A percentile compares a stretch with the other conserved stretches of the same genome.
These are phyloP conservation scores for Sterrhoptilus dennistouni DNA, from an alignment of 2,113 vertebrate genomes.

Conservation along the genomic window DNA sequence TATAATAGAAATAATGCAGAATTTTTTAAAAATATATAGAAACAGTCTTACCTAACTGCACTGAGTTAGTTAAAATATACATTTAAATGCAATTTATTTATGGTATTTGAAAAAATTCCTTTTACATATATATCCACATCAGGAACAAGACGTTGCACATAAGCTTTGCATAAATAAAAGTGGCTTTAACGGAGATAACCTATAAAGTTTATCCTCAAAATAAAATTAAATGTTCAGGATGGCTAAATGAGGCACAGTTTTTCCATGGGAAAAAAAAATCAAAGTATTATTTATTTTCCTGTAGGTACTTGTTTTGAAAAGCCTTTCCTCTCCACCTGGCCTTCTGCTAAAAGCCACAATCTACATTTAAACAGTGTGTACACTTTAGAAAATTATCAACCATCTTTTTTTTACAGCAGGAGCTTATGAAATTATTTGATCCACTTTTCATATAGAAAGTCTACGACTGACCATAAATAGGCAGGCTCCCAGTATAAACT, in stretches of 20 bases:
- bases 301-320: constrained; percentile 76
- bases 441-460: constrained; percentile 60
- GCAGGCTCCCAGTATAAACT: constrained; percentile 79
- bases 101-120: not conserved
- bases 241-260: constrained; percentile 61
- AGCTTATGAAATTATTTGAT: constrained; percentile 55
- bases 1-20: not conserved
- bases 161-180: constrained; percentile 53
- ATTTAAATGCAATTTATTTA: constrained; percentile 35
- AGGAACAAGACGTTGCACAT: constrained; percentile 36
- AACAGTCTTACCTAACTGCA: not conserved
- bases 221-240: constrained; percentile 39
- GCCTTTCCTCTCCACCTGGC: constrained; percentile 69
- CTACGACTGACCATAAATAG: constrained; percentile 64
- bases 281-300: constrained; percentile 78
- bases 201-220: constrained; percentile 51
- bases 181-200: constrained; percentile 54
- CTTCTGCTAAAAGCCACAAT: constrained; percentile 52
- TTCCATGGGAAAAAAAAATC: constrained; percentile 66
- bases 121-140: not conserved
- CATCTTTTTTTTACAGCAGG: constrained; percentile 35
- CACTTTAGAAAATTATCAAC: constrained; percentile 33
- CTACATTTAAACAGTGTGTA: constrained; percentile 36
- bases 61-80: not conserved
- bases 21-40: not conserved